Conservation (phyloP, 2,113 vertebrate genomes). For the Perccottus glenii region DNA sequence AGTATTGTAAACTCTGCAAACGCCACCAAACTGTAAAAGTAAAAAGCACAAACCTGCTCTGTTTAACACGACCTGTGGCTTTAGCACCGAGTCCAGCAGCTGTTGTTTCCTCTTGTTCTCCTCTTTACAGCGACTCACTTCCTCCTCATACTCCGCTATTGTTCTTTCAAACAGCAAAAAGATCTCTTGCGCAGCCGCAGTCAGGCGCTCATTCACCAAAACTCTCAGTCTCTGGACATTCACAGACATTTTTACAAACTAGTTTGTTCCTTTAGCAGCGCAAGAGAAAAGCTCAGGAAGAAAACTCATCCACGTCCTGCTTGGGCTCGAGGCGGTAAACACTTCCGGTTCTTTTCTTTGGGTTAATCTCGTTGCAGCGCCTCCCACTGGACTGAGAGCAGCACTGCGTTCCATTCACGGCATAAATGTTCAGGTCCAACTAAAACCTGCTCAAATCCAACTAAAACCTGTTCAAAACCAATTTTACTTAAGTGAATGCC, state of each 20-base stretch:
- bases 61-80: neutral
- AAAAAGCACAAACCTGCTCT: neutral
- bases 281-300: neutral
- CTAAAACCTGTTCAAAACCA: too few species aligned
- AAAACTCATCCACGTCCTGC: neutral
- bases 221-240: neutral
- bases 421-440: too few species aligned
- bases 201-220: constrained; percentile 9
- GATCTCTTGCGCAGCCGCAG: constrained; percentile 19
- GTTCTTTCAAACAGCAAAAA: constrained; percentile 21
- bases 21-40: too few species aligned
- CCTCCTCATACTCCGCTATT: constrained; percentile 23
- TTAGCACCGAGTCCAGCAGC: neutral
- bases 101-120: constrained; percentile 1
- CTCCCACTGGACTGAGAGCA: too few species aligned
- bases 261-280: neutral
- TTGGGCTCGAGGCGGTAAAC: too few species aligned
- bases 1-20: too few species aligned
- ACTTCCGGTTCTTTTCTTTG: too few species aligned
- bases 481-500: too few species aligned
- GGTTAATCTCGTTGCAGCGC: too few species aligned
- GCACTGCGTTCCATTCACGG: too few species aligned
- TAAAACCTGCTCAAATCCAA: too few species aligned
- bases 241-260: constrained; percentile 11
- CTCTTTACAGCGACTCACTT: neutral